Conservation (phyloP, 1,140 invertebrate genomes). For the Alviniconcha marisindica region DNA sequence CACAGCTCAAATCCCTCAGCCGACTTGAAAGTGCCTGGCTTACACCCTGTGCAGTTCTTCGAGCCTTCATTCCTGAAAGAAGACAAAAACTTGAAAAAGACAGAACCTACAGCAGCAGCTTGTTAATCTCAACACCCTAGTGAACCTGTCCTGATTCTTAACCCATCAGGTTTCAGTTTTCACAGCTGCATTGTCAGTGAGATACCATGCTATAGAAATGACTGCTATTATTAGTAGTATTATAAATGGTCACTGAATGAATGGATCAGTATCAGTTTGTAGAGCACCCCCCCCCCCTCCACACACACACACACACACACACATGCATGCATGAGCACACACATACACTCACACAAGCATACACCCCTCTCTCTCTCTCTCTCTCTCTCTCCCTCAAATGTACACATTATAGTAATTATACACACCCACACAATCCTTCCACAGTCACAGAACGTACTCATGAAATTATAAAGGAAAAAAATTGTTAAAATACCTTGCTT, state of each 20-base stretch:
- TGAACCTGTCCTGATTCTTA: too few relatives aligned
- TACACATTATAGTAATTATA: neutral
- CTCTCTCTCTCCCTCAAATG: too few relatives aligned
- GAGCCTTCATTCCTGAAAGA: slow-evolving; percentile 16
- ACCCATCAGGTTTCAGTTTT: too few relatives aligned
- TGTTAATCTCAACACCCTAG: too few relatives aligned
- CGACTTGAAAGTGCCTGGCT: neutral
- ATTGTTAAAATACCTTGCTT: neutral
- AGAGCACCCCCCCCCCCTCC: too few relatives aligned
- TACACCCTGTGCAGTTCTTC: slow-evolving; percentile 27
- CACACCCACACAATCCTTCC: neutral
- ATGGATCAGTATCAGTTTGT: too few relatives aligned
- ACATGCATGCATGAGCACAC: neutral
- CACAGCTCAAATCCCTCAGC: neutral
- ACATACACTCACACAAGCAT: neutral
- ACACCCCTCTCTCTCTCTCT: neutral
- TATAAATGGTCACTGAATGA: too few relatives aligned
- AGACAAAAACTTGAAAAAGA: too few relatives aligned
- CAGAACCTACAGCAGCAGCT: too few relatives aligned
- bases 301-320: neutral
- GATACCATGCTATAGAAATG: too few relatives aligned
- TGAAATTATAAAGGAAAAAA: neutral
- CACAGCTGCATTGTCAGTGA: too few relatives aligned
- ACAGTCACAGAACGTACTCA: neutral
- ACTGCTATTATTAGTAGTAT: too few relatives aligned